Evolutionary conservation across 2,888 invertebrate genomes (phyloP).

Genomic region (Epistrophe grossulariae): DNA sequence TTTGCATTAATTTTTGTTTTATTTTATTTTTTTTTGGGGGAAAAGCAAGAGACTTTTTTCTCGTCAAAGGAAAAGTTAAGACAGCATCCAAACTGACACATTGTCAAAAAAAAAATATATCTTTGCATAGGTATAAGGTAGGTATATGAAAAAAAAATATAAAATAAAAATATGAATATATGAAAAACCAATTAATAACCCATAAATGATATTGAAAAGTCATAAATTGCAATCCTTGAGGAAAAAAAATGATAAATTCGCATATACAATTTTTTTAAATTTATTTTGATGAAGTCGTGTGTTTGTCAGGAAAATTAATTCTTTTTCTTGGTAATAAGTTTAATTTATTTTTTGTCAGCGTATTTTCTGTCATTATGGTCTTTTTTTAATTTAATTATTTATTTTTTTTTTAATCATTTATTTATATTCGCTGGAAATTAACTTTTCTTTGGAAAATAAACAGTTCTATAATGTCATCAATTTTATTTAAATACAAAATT

Average conservation of each 20-base stretch:
- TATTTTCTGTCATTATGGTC: slow-evolving; percentile 35
- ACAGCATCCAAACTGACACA: slow-evolving; percentile 46
- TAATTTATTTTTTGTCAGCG: background rate
- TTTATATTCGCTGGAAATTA: background rate
- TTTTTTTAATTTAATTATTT: background rate
- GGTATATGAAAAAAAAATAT: background rate
- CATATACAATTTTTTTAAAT: background rate
- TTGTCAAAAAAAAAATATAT: slow-evolving; percentile 16
- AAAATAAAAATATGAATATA: background rate
- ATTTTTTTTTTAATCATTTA: background rate
- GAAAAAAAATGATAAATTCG: slow-evolving; percentile 29
- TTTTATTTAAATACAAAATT: background rate
- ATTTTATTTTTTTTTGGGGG: background rate
- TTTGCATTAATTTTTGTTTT: slow-evolving; percentile 1
- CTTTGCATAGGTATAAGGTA: background rate
- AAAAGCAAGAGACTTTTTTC: slow-evolving; percentile 8
- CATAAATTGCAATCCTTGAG: slow-evolving; percentile 33
- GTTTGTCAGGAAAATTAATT: slow-evolving; percentile 11
- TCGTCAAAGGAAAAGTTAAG: slow-evolving; percentile 42
- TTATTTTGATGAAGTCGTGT: slow-evolving; percentile 13
- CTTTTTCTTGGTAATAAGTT: slow-evolving; percentile 24
- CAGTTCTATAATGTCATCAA: background rate
- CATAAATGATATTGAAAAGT: slow-evolving; percentile 51
- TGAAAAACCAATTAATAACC: slow-evolving; percentile 48
- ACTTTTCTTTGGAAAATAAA: background rate